phyloP scores from a whole-genome alignment of 2,888 invertebrate species.

The Coronaproctus castanopsis region DNA sequence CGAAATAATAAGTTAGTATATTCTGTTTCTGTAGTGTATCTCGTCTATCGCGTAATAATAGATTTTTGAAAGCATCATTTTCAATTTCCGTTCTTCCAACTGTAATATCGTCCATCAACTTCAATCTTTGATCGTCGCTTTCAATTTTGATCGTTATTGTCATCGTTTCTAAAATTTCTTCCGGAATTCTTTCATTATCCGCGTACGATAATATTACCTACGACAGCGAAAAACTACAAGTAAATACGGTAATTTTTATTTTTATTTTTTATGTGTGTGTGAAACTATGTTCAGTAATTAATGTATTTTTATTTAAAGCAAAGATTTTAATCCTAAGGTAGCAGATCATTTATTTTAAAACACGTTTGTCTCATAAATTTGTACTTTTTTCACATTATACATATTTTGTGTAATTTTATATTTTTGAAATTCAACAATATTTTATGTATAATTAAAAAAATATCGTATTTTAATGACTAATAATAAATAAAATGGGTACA shows the following conservation, averaged over 20 bases:
- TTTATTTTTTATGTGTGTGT: too few species aligned
- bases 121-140: slow-evolving; percentile 4
- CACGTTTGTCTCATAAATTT: too few species aligned
- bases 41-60: slow-evolving; percentile 12
- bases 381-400: too few species aligned
- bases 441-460: too few species aligned
- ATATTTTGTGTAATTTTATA: too few species aligned
- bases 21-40: slow-evolving; percentile 21
- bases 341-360: too few species aligned
- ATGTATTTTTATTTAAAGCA: neutral
- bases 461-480: too few species aligned
- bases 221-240: neutral
- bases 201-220: slow-evolving; percentile 24
- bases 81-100: slow-evolving; percentile 2
- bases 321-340: too few species aligned
- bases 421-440: too few species aligned
- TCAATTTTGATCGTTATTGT: slow-evolving; percentile 20
- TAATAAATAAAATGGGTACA: too few species aligned
- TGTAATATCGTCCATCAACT: slow-evolving; percentile 18
- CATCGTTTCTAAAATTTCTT: slow-evolving; percentile 21
- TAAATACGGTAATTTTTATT: too few species aligned
- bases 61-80: slow-evolving; percentile 3
- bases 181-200: slow-evolving; percentile 23
- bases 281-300: too few species aligned
- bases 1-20: slow-evolving; percentile 21